Conservation (phyloP, 2,113 vertebrate species). For the Aspidoscelis tigris region DNA sequence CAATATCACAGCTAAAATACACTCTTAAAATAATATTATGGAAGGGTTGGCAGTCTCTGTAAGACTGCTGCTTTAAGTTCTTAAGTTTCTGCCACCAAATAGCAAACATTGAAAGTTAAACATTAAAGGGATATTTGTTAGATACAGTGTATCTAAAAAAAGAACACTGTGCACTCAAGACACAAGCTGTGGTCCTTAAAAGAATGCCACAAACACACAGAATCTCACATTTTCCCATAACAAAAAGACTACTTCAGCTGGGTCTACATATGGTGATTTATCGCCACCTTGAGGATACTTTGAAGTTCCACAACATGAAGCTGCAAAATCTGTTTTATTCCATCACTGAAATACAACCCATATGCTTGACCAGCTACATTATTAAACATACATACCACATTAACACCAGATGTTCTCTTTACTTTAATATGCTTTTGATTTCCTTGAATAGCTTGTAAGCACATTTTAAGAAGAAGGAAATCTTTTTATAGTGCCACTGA, state of each 20-base stretch:
- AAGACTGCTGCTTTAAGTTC: neutral
- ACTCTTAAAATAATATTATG: neutral
- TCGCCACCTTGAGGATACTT: constrained; percentile 64
- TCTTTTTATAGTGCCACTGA: fast-evolving
- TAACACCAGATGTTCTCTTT: neutral
- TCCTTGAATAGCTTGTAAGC: neutral
- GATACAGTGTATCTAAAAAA: neutral
- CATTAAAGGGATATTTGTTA: constrained; percentile 19
- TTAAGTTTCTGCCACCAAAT: neutral
- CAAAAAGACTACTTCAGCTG: fast-evolving
- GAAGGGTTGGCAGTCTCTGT: neutral
- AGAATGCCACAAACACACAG: neutral
- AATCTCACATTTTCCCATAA: neutral
- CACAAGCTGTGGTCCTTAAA: neutral
- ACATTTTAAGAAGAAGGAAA: constrained; percentile 22
- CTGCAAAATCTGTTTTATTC: fast-evolving
- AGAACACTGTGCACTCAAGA: constrained; percentile 25
- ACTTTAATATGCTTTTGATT: neutral
- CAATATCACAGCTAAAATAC: neutral
- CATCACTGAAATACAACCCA: neutral
- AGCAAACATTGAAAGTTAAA: neutral
- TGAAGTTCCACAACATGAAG: constrained; percentile 34
- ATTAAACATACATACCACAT: neutral
- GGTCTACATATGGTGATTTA: constrained; percentile 24
- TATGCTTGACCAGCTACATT: constrained; percentile 1